Base-by-base conservation (phyloP, 2,113 vertebrate species). In the Nansenia antarctica region DNA sequence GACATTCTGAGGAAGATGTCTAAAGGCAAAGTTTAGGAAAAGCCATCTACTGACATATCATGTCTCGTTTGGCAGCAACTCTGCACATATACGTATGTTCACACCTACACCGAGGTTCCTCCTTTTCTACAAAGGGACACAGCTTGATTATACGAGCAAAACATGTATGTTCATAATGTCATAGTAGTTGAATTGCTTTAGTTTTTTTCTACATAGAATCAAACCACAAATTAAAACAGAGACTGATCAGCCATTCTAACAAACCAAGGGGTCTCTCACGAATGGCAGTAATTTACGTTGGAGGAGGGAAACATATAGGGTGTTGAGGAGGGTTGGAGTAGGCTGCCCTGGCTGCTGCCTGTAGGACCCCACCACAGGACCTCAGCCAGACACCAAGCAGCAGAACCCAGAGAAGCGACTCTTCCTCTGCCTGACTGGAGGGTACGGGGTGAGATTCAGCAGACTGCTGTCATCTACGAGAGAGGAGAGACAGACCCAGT, bases 391-490 rank as follows among this genome's bases (percentile, higher is more conserved):
- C 82, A 98, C 93, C 65, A 98, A 92, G 88, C 95, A 98, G 90
- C 96, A 98, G 58, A 98, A 93, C 84, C 96, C 95, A 58, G 98
- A 96, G 88, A 98, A 96, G 71, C 95, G 93, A 86, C 95, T 89
- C 93, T 98, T 98, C 89, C 93, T 92, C 92, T 95, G 95, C 84
- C 94, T 89, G 80, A 95, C 87, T 77, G 95, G 86, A 2, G 96
- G 97, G 35, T 94, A 94, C 0, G 96, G 94, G 81, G 95, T 95
- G 89, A 98, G 89, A 78, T 98, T 98, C 83, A 98, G 91, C 86
- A 98, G 93, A 89, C 96, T 98, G 93, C 97, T 98, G 88, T 98
- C 97, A 89, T 98, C 97, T 98, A 89, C n/a, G 31, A 67, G 81
- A 63, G 54, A 35, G 65, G 85, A 74, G 14, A 57, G 60, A 59